Evolutionary conservation across 1,140 invertebrate species (phyloP).

Genomic region (Wasmannia auropunctata): DNA sequence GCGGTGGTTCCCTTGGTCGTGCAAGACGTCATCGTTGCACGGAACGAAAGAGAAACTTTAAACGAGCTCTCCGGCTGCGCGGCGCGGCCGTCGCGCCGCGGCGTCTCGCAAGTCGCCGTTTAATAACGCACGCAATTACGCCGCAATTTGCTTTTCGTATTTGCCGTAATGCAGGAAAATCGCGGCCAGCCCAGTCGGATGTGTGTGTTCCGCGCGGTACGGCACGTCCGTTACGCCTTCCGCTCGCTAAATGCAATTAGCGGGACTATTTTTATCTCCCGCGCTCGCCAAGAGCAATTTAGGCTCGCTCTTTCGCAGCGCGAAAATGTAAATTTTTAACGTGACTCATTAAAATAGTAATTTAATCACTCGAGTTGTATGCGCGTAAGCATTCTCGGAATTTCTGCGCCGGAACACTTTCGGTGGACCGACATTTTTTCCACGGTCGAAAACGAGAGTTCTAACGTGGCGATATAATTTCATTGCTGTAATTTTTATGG

Average conservation of each 20-base stretch:
- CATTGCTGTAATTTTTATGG: not conserved
- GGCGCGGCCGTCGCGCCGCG: no score
- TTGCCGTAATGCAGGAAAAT: conserved; percentile 64
- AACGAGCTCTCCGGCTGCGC: conserved; percentile 46
- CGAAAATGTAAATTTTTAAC: conserved; percentile 55
- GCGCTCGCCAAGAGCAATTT: conserved; percentile 44
- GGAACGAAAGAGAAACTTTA: conserved; percentile 69
- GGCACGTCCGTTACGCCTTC: conserved; percentile 21
- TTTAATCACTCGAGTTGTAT: conserved; percentile 34
- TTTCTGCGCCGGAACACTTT: not conserved
- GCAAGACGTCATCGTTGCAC: conserved; percentile 30
- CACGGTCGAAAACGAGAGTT: not conserved
- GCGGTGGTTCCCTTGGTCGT: conserved; percentile 31
- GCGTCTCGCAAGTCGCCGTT: conserved; percentile 53
- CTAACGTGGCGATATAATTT: not conserved
- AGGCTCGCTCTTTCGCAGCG: conserved; percentile 43
- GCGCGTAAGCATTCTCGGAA: conserved; percentile 27
- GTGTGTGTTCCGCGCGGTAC: not conserved
- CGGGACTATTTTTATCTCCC: conserved; percentile 45
- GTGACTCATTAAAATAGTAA: conserved; percentile 57
- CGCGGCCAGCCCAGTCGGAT: conserved; percentile 42
- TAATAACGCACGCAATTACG: conserved; percentile 68
- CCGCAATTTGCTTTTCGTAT: conserved; percentile 64
- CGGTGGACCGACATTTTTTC: conserved; percentile 12
- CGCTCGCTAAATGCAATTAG: conserved; percentile 52